A percentile compares a stretch with the other conserved stretches of the same genome.
These are phyloP conservation scores for Notothenia coriiceps DNA, from an alignment of 2,113 vertebrate genomes.

Conservation along the genomic window DNA sequence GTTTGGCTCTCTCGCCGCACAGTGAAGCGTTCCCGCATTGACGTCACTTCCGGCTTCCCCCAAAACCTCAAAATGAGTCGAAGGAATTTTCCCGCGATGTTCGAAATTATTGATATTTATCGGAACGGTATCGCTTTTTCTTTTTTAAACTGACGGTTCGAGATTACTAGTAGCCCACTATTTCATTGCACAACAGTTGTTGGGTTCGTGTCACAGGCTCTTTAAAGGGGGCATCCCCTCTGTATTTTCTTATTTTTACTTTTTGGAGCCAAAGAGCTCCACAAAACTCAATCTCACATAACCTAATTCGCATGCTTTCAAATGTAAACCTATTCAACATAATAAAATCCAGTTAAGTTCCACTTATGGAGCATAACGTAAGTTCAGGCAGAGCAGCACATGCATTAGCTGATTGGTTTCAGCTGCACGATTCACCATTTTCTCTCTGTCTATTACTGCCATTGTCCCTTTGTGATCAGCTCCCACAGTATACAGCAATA, in stretches of 20 bases:
- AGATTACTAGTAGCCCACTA: too few species aligned
- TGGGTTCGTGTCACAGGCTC: too few species aligned
- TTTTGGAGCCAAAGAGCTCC: neutral
- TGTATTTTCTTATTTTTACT: neutral
- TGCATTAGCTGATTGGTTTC: neutral
- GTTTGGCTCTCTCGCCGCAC: too few species aligned
- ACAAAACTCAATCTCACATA: neutral
- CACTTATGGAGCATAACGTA: neutral
- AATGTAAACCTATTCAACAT: neutral
- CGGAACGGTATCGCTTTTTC: too few species aligned
- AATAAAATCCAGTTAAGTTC: neutral
- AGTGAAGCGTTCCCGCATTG: too few species aligned
- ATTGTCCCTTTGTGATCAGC: neutral
- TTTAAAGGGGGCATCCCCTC: neutral
- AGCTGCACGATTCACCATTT: neutral
- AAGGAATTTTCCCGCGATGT: too few species aligned
- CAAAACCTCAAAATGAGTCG: too few species aligned
- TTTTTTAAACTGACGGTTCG: too few species aligned
- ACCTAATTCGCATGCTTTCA: neutral
- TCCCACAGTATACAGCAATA: neutral
- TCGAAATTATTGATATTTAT: too few species aligned
- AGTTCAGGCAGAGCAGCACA: neutral
- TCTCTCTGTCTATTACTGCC: neutral
- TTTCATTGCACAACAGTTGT: too few species aligned
- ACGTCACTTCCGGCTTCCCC: too few species aligned